These are phyloP conservation scores for Anoplius nigerrimus DNA, from an alignment of 2,888 invertebrate species.

Conservation along the genomic window DNA sequence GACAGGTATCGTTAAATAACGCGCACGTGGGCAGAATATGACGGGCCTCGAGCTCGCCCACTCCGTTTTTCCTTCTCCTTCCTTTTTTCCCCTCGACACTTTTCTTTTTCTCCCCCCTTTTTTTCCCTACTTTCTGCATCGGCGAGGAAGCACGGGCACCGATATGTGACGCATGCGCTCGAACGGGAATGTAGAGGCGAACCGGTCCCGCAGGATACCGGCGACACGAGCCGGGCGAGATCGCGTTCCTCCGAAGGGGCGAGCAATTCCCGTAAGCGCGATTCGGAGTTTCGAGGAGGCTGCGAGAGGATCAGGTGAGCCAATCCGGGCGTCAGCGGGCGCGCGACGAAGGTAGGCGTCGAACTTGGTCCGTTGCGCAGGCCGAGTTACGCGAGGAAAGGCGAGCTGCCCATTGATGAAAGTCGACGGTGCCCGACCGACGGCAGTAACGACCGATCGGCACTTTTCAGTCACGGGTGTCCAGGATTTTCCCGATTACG, in stretches of 20 bases:
- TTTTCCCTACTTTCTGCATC: conserved; percentile 40
- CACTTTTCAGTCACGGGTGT: too few relatives aligned
- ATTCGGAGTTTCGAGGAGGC: conserved; percentile 30
- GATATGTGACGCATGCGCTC: conserved; percentile 45
- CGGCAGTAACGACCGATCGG: too few relatives aligned
- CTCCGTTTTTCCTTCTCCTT: conserved; percentile 33
- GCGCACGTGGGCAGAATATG: conserved; percentile 54
- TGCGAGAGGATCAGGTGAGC: conserved; percentile 22
- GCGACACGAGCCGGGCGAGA: conserved; percentile 25
- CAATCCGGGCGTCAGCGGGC: conserved; percentile 22
- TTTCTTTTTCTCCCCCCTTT: conserved; percentile 23
- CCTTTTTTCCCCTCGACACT: conserved; percentile 14
- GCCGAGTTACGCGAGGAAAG: too few relatives aligned
- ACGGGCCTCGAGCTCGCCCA: conserved; percentile 54
- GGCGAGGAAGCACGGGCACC: conserved; percentile 41
- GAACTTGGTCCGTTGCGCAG: conserved; percentile 39
- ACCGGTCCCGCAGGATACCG: conserved; percentile 55
- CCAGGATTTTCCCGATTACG: too few relatives aligned
- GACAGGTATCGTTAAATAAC: conserved; percentile 26
- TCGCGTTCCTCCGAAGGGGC: neutral
- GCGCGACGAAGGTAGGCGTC: conserved; percentile 39
- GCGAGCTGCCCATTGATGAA: too few relatives aligned
- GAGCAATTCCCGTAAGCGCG: conserved; percentile 24
- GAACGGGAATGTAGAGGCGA: conserved; percentile 55
- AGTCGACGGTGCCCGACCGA: too few relatives aligned